Evolutionary conservation across 2,797 vertebrate species (phyloP).

Genomic region (Myotis pilosus): DNA sequence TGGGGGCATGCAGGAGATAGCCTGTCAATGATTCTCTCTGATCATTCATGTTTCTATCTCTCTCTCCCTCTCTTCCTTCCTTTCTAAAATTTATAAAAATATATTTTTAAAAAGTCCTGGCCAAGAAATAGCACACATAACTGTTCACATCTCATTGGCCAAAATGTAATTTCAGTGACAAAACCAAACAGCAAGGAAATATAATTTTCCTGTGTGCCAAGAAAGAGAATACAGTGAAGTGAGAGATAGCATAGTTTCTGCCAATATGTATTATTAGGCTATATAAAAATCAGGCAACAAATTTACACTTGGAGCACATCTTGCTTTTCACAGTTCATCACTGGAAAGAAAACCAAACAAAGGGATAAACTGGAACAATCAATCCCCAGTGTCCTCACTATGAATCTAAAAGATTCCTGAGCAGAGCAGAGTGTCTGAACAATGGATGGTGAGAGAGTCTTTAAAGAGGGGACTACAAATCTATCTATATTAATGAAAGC

Average conservation of each 20-base stretch:
- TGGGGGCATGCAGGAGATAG: too few species aligned
- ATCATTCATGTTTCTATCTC: too few species aligned
- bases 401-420: not conserved
- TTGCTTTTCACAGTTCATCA: not conserved
- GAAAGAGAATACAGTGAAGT: not conserved
- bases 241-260: not conserved
- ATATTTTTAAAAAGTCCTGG: not conserved
- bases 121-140: not conserved
- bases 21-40: too few species aligned
- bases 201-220: not conserved
- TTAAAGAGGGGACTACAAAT: not conserved
- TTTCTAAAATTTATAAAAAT: too few species aligned
- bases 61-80: too few species aligned
- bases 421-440: not conserved
- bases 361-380: not conserved
- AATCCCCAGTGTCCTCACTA: not conserved
- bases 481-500: too few species aligned
- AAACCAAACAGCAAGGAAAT: not conserved
- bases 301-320: not conserved
- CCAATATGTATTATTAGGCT: not conserved
- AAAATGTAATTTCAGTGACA: not conserved
- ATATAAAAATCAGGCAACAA: not conserved
- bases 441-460: not conserved
- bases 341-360: not conserved
- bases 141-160: not conserved